phyloP scores from a whole-genome alignment of 1,140 invertebrate genomes.

The Drosophila chauvacae region DNA sequence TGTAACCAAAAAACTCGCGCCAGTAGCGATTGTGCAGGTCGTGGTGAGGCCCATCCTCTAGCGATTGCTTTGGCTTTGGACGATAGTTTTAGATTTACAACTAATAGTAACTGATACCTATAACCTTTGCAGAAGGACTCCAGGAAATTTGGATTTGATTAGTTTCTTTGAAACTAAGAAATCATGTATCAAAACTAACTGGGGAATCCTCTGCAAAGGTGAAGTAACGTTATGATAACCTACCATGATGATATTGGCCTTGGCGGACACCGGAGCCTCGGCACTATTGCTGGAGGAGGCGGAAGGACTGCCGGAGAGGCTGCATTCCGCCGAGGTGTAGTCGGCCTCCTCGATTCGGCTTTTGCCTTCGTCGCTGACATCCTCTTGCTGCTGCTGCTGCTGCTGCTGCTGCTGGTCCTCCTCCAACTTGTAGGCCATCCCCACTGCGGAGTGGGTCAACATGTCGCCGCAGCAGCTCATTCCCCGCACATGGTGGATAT shows the following conservation, averaged over 20 bases:
- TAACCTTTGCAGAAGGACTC: not conserved
- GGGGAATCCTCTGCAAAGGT: slow-evolving; percentile 3
- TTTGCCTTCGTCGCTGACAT: not conserved
- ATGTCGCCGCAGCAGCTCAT: slow-evolving; percentile 63
- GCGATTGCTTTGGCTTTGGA: slow-evolving; percentile 17
- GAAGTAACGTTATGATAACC: not conserved
- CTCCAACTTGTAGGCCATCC: slow-evolving; percentile 11
- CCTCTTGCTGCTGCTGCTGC: slow-evolving; percentile 5
- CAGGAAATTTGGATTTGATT: too few species aligned
- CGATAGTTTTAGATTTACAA: not conserved
- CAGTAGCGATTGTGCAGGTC: slow-evolving; percentile 60
- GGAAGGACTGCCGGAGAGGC: slow-evolving; percentile 14
- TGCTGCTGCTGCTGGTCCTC: slow-evolving; percentile 4
- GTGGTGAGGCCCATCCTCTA: slow-evolving; percentile 34
- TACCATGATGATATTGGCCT: slow-evolving; percentile 40
- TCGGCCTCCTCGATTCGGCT: slow-evolving; percentile 6
- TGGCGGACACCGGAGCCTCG: slow-evolving; percentile 8
- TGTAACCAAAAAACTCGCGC: slow-evolving; percentile 75
- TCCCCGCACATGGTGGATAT: not conserved
- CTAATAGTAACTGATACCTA: not conserved
- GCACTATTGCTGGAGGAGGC: slow-evolving; percentile 22
- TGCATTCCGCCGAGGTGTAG: slow-evolving; percentile 6
- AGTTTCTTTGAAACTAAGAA: not conserved
- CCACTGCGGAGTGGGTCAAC: slow-evolving; percentile 18
- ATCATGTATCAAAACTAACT: not conserved